phyloP scores from a whole-genome alignment of 2,113 vertebrate species.

The Indicator maculatus region DNA sequence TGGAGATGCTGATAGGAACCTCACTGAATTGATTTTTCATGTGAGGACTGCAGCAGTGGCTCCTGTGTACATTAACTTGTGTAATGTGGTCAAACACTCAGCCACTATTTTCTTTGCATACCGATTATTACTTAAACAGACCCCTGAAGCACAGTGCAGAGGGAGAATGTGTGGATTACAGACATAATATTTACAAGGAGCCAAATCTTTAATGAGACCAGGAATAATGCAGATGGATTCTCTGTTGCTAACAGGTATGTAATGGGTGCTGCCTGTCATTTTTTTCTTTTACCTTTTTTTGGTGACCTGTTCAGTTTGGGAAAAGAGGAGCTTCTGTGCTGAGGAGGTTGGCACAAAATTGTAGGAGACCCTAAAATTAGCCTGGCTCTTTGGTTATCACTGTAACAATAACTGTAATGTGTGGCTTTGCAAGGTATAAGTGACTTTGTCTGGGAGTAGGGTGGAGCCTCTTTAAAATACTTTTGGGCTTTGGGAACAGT shows the following conservation, averaged over 20 bases:
- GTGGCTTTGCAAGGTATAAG: background rate
- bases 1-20: background rate
- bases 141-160: background rate
- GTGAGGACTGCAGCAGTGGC: fast-evolving
- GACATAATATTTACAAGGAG: conserved; percentile 58
- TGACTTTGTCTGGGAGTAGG: background rate
- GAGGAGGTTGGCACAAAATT: background rate
- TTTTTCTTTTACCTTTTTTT: background rate
- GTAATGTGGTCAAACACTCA: conserved; percentile 45
- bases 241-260: conserved; percentile 1
- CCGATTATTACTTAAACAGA: conserved; percentile 55
- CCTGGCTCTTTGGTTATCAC: background rate
- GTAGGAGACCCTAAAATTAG: background rate
- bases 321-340: background rate
- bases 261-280: background rate
- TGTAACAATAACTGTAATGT: fast-evolving
- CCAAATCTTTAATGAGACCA: conserved; percentile 47
- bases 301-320: background rate
- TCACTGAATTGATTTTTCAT: background rate
- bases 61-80: background rate
- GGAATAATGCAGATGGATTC: conserved; percentile 56
- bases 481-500: background rate
- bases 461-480: background rate
- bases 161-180: conserved; percentile 39
- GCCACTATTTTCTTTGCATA: conserved; percentile 2